Evolutionary conservation across 1,140 invertebrate species (phyloP).

Genomic region (Bombus polaris): DNA sequence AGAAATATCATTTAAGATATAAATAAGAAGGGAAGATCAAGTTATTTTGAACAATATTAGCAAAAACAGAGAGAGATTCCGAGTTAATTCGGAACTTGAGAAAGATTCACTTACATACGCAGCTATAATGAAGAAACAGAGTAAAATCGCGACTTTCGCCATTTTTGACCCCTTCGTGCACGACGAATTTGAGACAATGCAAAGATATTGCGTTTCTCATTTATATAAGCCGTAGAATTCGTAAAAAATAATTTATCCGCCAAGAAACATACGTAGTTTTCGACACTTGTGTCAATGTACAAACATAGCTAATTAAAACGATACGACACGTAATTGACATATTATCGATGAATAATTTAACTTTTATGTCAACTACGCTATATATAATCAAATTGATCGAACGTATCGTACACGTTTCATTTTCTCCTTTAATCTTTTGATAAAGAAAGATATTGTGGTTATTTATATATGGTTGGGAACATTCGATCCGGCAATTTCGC

Average conservation of each 20-base stretch:
- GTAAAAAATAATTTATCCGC: neutral
- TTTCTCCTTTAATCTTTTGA: neutral
- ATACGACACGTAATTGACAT: neutral
- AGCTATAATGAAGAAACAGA: conserved; percentile 30
- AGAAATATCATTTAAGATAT: no score
- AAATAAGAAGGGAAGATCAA: no score
- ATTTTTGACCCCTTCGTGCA: conserved; percentile 34
- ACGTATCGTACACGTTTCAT: neutral
- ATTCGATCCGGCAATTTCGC: no score
- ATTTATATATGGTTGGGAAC: no score
- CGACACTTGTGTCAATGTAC: conserved; percentile 47
- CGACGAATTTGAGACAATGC: no score
- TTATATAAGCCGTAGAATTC: conserved; percentile 37
- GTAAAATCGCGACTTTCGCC: conserved; percentile 48
- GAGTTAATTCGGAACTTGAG: no score
- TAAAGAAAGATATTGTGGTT: fast-evolving
- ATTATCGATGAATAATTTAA: neutral
- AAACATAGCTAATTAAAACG: neutral
- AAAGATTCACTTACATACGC: conserved; percentile 58
- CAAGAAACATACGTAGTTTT: neutral
- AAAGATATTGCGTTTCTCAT: neutral
- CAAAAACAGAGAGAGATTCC: no score
- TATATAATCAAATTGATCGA: neutral
- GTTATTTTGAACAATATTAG: no score
- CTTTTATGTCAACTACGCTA: neutral